Conservation (phyloP, 2,888 invertebrate species). For the Cordilura impudica region DNA sequence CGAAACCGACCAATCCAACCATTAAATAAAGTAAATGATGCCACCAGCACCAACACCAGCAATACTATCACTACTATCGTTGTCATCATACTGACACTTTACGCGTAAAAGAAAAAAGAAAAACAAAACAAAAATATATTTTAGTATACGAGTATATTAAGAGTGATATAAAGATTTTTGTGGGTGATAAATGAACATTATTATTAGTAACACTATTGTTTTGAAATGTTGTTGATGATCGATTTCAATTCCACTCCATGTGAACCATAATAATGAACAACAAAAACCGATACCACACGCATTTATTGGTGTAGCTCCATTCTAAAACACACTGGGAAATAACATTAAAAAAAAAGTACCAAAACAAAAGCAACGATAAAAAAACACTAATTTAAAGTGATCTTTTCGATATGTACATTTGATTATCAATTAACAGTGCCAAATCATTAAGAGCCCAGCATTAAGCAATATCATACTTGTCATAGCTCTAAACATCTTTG, state of each 20-base stretch:
- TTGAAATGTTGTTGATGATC: constrained; percentile 12
- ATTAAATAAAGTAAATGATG: constrained; percentile 17
- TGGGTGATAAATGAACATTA: constrained; percentile 30
- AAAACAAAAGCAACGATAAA: too few relatives aligned
- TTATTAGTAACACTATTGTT: constrained; percentile 39
- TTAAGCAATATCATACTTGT: not conserved
- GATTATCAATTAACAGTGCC: constrained; percentile 33
- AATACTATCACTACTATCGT: constrained; percentile 24
- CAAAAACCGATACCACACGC: constrained; percentile 10
- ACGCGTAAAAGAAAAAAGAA: not conserved
- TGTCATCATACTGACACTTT: constrained; percentile 59
- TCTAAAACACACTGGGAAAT: not conserved
- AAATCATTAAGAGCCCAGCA: constrained; percentile 1
- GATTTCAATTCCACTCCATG: constrained; percentile 22
- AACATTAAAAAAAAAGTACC: constrained; percentile 39
- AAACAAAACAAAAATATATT: not conserved
- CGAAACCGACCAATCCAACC: not conserved
- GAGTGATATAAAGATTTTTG: constrained; percentile 33
- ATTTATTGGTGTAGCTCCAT: too few relatives aligned
- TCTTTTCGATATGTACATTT: not conserved
- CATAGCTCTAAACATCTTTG: not conserved
- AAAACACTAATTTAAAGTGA: constrained; percentile 11
- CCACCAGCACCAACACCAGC: constrained; percentile 33
- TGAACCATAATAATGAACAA: not conserved
- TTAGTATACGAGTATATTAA: constrained; percentile 12